These are phyloP conservation scores for Apodemia duryi DNA, from an alignment of 2,888 invertebrate species.

Conservation along the genomic window DNA sequence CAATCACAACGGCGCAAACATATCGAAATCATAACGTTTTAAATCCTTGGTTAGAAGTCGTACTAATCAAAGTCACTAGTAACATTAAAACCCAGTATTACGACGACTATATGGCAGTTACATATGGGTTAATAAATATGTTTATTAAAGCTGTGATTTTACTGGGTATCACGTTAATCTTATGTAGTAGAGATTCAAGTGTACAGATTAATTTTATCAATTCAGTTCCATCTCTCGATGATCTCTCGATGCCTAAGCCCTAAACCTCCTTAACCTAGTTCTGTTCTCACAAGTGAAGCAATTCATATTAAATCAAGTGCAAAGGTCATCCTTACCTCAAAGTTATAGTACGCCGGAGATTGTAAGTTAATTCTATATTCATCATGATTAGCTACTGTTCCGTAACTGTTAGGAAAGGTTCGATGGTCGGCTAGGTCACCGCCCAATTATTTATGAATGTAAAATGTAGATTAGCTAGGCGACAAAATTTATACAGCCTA, in stretches of 20 bases:
- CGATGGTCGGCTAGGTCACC: neutral
- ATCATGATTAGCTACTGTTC: neutral
- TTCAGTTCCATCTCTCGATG: neutral
- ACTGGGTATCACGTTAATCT: too few relatives aligned
- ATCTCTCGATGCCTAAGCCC: neutral
- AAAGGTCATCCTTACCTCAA: neutral
- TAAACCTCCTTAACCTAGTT: neutral
- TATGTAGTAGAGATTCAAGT: too few relatives aligned
- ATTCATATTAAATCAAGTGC: neutral
- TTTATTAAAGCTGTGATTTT: too few relatives aligned
- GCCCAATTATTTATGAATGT: constrained; percentile 8
- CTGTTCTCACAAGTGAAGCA: neutral
- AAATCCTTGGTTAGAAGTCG: too few relatives aligned
- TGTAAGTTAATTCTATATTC: constrained; percentile 1
- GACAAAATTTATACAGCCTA: neutral
- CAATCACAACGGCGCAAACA: too few relatives aligned
- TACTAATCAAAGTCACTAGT: too few relatives aligned
- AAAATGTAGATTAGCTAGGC: constrained; percentile 3
- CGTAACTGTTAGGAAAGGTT: neutral
- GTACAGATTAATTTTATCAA: neutral
- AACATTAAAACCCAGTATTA: too few relatives aligned
- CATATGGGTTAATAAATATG: too few relatives aligned
- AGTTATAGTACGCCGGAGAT: neutral
- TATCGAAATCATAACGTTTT: too few relatives aligned
- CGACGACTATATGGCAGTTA: too few relatives aligned